Base-by-base conservation (phyloP, 2,888 invertebrate species). In the Herminia tarsipennalis region DNA sequence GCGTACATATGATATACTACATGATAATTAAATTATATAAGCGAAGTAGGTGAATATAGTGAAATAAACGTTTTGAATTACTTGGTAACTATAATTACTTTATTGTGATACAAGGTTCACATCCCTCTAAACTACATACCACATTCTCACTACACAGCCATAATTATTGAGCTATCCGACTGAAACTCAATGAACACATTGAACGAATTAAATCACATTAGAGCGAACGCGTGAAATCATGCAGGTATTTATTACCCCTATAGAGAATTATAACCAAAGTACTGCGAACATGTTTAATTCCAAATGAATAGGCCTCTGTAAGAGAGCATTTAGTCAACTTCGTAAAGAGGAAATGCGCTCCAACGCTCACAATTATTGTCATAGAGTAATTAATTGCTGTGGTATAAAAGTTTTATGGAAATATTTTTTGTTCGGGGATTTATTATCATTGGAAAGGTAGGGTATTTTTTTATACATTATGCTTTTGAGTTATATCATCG, bases 271-370 rank as follows among this genome's bases (percentile, higher is more conserved):
- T 68, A 78, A 78, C 74, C 35, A 22, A 24, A 40, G 32, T 32
- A 40, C 32, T 78, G 74, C 73, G 37, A 54, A 51, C 79, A 73
- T 76, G 80, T 79, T 83, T 73, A 78, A 81, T 86, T 84, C 76
- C 77, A 77, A 86, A 83, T 84, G 85, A 87, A 86, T 82, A 81
- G 81, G 72, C 79, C 61, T 61, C 56, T 49, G 73, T 72, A 78
- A 78, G 73, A 76, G 79, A 80, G 76, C 76, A 78, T 83, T 84
- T 78, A 85, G 78, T 82, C 78, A 70, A 74, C 79, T 78, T 69
- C 56, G 80, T 78, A 77, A 70, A 79, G 76, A 82, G 79, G 78
- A 80, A 81, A 73, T 70, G 66, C 80, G 82, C 76, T 76, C 67
- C 71, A 61, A 70, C 84, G 82, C 80, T 67, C 70, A 59, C 71